Evolutionary conservation across 2,797 vertebrate species (phyloP).

Genomic region (Notolepis coatsorum): DNA sequence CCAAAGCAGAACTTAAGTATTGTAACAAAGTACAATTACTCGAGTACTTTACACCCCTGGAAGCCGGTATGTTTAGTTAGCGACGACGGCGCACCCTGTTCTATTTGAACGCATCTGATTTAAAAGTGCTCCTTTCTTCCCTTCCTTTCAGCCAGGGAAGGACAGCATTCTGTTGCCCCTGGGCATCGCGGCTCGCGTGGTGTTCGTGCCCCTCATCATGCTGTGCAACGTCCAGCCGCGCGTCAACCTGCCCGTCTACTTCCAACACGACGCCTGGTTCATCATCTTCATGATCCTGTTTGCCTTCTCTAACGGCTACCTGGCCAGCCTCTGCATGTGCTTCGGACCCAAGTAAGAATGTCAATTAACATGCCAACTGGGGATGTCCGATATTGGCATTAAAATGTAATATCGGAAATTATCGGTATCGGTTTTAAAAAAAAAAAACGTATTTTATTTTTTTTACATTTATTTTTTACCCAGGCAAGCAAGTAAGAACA

Average conservation of each 20-base stretch:
- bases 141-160: conserved; percentile 77
- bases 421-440: no score
- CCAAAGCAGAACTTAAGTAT: no score
- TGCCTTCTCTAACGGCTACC: conserved; percentile 91
- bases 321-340: conserved; percentile 95
- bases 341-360: conserved; percentile 91
- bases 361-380: not conserved
- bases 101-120: no score
- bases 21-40: no score
- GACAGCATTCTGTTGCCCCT: conserved; percentile 84
- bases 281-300: conserved; percentile 89
- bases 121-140: not conserved
- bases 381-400: no score
- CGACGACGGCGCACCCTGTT: no score
- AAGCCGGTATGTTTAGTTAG: no score
- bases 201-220: conserved; percentile 91
- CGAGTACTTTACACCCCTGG: no score
- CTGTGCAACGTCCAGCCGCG: conserved; percentile 88
- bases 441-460: no score
- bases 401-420: no score
- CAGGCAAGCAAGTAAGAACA: no score
- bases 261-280: conserved; percentile 87
- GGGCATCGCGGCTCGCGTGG: conserved; percentile 77
- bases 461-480: not conserved
- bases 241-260: conserved; percentile 72